phyloP scores from a whole-genome alignment of 1,140 invertebrate genomes.

The Drosophila baimaii region DNA sequence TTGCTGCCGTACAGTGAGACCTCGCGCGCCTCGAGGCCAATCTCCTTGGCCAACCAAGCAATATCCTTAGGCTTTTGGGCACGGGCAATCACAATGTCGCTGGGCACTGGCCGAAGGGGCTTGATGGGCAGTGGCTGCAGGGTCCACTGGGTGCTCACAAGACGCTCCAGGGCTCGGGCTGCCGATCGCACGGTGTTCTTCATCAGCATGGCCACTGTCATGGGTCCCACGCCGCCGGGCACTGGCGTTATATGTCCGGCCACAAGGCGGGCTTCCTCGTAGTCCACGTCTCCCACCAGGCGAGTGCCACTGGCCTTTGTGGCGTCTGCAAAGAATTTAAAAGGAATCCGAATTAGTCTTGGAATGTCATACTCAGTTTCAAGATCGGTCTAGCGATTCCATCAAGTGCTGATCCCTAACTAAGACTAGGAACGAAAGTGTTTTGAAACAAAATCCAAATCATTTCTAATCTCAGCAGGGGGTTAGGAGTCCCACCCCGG shows the following conservation, averaged over 20 bases:
- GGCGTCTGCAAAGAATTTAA: conserved; percentile 87
- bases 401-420: conserved; percentile 17
- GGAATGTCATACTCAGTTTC: no score
- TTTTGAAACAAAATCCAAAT: conserved; percentile 33
- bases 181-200: conserved; percentile 96
- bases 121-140: conserved; percentile 87
- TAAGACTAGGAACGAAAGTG: neutral
- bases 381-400: neutral
- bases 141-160: conserved; percentile 87
- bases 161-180: conserved; percentile 86
- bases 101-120: conserved; percentile 89
- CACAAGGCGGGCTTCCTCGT: conserved; percentile 90
- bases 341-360: neutral
- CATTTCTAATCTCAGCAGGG: conserved; percentile 46
- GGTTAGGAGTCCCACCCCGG: conserved; percentile 16
- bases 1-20: conserved; percentile 95
- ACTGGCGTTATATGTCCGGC: conserved; percentile 98
- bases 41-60: conserved; percentile 90
- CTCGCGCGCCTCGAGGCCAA: conserved; percentile 92
- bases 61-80: conserved; percentile 95
- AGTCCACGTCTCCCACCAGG: conserved; percentile 98
- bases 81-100: conserved; percentile 95
- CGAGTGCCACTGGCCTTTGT: conserved; percentile 93
- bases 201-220: conserved; percentile 99
- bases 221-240: conserved; percentile 98